Percentiles rank a stretch among this genome's conserved stretches.
These are phyloP conservation scores for Lithobates sylvaticus DNA, from an alignment of 2,797 vertebrate species.

Conservation along the genomic window DNA sequence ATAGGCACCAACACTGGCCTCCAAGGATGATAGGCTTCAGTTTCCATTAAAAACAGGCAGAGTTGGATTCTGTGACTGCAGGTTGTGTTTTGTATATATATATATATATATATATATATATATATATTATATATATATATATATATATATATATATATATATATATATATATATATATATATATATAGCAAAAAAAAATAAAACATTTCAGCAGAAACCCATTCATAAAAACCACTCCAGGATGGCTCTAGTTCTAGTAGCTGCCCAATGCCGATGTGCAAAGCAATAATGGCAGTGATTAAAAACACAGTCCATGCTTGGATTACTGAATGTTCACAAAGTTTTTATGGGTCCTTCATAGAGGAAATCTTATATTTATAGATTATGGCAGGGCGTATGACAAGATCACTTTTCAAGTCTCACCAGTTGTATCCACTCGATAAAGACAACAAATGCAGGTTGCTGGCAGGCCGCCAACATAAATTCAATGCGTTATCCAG, in stretches of 20 bases:
- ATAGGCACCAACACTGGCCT: background rate
- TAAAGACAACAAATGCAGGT: background rate
- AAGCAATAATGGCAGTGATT: background rate
- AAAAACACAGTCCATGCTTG: no score
- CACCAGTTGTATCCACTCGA: background rate
- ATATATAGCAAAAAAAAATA: no score
- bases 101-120: no score
- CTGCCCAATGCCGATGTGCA: background rate
- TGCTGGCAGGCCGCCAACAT: background rate
- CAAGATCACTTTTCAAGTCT: conserved; percentile 7
- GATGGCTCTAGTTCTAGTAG: background rate
- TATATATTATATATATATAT: no score
- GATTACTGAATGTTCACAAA: no score
- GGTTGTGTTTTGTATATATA: background rate
- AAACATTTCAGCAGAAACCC: background rate
- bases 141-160: no score
- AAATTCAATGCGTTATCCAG: background rate
- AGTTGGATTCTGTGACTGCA: background rate
- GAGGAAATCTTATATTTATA: background rate
- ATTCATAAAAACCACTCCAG: background rate
- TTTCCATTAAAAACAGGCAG: background rate
- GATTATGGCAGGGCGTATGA: background rate
- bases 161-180: no score
- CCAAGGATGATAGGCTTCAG: no score
- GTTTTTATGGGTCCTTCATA: background rate